Percentiles rank a stretch among this genome's conserved stretches.
These are phyloP conservation scores for Acanthiza pusilla DNA, from an alignment of 2,797 vertebrate genomes.

Conservation along the genomic window DNA sequence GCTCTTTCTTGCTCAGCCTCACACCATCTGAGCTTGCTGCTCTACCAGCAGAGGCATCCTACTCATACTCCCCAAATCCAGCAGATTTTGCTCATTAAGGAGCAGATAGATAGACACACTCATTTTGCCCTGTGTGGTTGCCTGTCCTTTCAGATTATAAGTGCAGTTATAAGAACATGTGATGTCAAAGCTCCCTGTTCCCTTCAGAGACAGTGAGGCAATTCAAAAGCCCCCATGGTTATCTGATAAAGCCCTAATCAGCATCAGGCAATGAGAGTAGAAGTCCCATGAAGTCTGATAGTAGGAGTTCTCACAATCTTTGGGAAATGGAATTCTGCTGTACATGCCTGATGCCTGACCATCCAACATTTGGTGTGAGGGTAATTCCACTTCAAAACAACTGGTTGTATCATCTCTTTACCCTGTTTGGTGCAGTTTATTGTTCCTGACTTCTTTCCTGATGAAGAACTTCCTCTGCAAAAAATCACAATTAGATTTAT, in stretches of 20 bases:
- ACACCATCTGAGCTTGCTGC: neutral
- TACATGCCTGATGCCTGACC: neutral
- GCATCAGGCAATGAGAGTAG: neutral
- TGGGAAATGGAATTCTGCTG: neutral
- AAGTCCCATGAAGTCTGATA: neutral
- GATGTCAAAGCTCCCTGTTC: neutral
- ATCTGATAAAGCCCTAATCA: neutral
- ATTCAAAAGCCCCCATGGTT: neutral
- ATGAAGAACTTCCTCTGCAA: neutral
- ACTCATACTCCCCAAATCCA: neutral
- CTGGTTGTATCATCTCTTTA: neutral
- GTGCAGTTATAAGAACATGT: neutral
- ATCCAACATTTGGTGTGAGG: neutral
- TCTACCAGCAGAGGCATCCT: neutral
- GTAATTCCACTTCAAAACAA: neutral
- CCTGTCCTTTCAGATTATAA: neutral
- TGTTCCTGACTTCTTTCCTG: neutral
- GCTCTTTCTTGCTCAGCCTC: neutral
- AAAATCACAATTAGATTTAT: neutral
- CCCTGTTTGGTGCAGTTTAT: neutral
- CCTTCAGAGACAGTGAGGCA: neutral
- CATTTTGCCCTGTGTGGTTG: neutral
- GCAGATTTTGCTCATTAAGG: neutral
- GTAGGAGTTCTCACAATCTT: neutral
- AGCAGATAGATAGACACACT: neutral